Conservation (phyloP, 2,888 invertebrate species). For the Nematopogon swammerdamellus region DNA sequence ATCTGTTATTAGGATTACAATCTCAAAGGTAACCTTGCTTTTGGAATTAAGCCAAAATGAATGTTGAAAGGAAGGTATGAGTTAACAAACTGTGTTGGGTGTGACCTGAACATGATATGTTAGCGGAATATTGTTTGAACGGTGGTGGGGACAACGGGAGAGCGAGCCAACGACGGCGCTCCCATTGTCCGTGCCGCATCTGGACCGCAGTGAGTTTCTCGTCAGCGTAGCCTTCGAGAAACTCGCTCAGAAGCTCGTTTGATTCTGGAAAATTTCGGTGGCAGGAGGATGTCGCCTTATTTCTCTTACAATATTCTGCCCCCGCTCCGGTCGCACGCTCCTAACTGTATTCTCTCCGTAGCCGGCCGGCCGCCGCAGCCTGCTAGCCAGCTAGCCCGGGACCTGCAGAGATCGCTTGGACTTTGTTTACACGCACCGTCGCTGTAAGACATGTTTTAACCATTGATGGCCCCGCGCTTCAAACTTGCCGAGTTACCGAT, state of each 20-base stretch:
- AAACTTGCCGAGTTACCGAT: slow-evolving; percentile 52
- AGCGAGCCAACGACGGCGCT: background rate
- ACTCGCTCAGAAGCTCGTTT: background rate
- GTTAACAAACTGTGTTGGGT: too few relatives aligned
- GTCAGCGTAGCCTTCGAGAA: background rate
- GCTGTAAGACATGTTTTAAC: slow-evolving; percentile 57
- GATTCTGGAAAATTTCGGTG: slow-evolving; percentile 49
- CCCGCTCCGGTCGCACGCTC: slow-evolving; percentile 23
- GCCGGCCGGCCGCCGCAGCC: slow-evolving; percentile 32
- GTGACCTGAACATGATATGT: too few relatives aligned
- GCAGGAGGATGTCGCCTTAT: slow-evolving; percentile 39
- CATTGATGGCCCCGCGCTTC: slow-evolving; percentile 47
- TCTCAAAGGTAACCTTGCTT: too few relatives aligned
- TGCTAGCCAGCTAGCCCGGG: background rate
- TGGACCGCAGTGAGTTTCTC: too few relatives aligned
- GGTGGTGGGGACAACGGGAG: background rate
- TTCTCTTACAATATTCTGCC: slow-evolving; percentile 35
- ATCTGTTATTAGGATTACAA: too few relatives aligned
- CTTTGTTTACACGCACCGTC: slow-evolving; percentile 13
- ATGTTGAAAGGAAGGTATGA: too few relatives aligned
- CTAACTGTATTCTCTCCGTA: slow-evolving; percentile 35
- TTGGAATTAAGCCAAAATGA: too few relatives aligned
- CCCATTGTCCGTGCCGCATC: background rate
- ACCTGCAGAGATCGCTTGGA: background rate
- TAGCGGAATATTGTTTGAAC: background rate